Conservation (phyloP, 1,140 invertebrate species). For the Phthorimaea operculella region DNA sequence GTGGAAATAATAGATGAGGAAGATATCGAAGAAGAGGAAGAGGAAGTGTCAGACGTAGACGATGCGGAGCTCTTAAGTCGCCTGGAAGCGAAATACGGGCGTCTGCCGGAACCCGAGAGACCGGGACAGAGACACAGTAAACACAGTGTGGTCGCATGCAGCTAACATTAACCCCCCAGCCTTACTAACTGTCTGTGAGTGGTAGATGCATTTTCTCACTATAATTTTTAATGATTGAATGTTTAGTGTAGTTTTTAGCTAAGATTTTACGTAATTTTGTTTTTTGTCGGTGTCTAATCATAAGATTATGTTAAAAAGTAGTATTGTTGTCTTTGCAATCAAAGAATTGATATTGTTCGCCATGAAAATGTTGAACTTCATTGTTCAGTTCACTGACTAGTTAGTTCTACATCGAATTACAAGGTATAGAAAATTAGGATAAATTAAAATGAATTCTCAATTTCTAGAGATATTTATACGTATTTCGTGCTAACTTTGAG, state of each 20-base stretch:
- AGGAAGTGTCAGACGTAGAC: conserved; percentile 72
- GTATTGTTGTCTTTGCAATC: too few species aligned
- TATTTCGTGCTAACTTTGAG: too few species aligned
- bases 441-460: too few species aligned
- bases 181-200: conserved; percentile 57
- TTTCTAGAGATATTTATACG: too few species aligned
- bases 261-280: conserved; percentile 6
- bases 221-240: conserved; percentile 7
- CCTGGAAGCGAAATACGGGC: conserved; percentile 78
- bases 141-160: conserved; percentile 40
- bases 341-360: too few species aligned
- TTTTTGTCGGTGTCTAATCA: too few species aligned
- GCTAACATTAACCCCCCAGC: conserved; percentile 42
- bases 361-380: too few species aligned
- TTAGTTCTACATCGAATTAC: too few species aligned
- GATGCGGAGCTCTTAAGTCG: conserved; percentile 74
- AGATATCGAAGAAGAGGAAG: conserved; percentile 63
- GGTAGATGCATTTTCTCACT: conserved; percentile 20
- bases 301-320: too few species aligned
- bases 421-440: too few species aligned
- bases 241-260: conserved; percentile 6
- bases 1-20: conserved; percentile 66
- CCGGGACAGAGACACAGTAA: conserved; percentile 65
- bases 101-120: conserved; percentile 68
- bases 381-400: too few species aligned